Evolutionary conservation across 2,113 vertebrate species (phyloP).

Genomic region (Pampusana beccarii): DNA sequence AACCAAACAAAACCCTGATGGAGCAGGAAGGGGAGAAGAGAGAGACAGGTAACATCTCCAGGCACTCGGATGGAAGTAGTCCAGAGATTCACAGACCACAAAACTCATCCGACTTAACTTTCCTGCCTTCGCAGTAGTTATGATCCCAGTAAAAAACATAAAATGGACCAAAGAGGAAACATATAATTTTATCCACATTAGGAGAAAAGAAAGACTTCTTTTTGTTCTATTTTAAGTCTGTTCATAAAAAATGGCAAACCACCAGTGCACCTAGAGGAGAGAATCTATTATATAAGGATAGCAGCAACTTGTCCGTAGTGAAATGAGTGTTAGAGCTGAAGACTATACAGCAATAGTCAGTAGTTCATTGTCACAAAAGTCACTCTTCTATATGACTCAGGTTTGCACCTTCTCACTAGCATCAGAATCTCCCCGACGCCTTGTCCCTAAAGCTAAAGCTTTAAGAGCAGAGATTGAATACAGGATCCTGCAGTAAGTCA

Average conservation of each 20-base stretch:
- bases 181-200: not conserved
- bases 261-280: not conserved
- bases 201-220: not conserved
- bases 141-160: not conserved
- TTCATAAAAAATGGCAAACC: not conserved
- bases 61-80: not conserved
- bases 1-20: not conserved
- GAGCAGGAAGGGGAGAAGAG: not conserved
- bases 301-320: not conserved
- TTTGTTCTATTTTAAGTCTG: not conserved
- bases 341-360: not conserved
- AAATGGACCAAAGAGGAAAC: not conserved
- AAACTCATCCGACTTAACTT: not conserved
- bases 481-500: not conserved
- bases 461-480: not conserved
- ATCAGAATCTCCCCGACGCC: not conserved
- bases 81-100: not conserved
- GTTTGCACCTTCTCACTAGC: not conserved
- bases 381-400: accelerated
- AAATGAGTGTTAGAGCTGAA: not conserved
- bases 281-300: not conserved
- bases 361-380: not conserved
- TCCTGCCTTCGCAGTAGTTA: not conserved
- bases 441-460: not conserved
- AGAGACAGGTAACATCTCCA: not conserved